Conservation (phyloP, 1,140 invertebrate species). For the Centruroides vittatus region DNA sequence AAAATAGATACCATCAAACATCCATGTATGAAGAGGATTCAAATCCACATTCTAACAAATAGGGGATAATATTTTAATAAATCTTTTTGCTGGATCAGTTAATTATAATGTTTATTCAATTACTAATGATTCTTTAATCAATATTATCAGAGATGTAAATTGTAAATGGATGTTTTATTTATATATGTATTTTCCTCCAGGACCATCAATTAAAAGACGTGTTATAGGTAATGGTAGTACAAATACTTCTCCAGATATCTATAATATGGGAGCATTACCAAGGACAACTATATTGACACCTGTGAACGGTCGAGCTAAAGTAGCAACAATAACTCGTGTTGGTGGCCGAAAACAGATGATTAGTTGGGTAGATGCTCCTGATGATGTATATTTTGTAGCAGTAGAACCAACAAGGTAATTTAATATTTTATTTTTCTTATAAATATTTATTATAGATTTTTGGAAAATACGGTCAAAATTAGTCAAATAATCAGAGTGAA, state of each 20-base stretch:
- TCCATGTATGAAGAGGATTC: too few species aligned
- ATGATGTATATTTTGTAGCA: constrained; percentile 89
- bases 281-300: constrained; percentile 22
- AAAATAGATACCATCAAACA: too few species aligned
- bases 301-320: constrained; percentile 52
- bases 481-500: too few species aligned
- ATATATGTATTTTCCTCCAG: constrained; percentile 8
- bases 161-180: too few species aligned
- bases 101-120: too few species aligned
- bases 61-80: too few species aligned
- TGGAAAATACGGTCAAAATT: too few species aligned
- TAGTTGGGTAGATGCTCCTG: constrained; percentile 94
- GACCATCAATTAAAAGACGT: constrained; percentile 42
- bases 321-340: constrained; percentile 44
- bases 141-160: too few species aligned
- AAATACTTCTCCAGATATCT: constrained; percentile 7
- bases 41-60: too few species aligned
- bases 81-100: too few species aligned
- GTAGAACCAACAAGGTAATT: constrained; percentile 76
- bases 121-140: too few species aligned
- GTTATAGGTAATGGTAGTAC: not conserved
- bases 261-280: constrained; percentile 15
- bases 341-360: constrained; percentile 64
- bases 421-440: not conserved
- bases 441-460: not conserved